Conservation (phyloP, 2,113 vertebrate species). For the Amphiprion ocellaris region DNA sequence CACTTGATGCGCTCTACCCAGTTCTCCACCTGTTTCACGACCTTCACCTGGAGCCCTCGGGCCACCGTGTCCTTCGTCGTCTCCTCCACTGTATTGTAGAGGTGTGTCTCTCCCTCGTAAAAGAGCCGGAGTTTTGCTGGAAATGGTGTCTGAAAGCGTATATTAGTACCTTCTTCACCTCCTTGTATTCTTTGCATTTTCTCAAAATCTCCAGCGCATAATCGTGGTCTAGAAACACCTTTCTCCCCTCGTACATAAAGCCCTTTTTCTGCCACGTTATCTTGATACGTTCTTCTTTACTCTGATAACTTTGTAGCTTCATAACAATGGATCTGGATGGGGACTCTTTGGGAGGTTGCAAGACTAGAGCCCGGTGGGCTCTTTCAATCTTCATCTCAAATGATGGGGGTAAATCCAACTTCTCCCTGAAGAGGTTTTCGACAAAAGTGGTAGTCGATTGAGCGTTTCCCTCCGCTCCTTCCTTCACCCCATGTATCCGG, state of each 20-base stretch:
- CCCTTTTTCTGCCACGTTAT: neutral
- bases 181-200: neutral
- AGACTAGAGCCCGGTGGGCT: neutral
- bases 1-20: neutral
- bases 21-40: neutral
- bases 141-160: neutral
- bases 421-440: neutral
- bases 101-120: neutral
- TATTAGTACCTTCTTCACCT: neutral
- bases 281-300: too few relatives aligned
- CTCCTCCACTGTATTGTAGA: neutral
- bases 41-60: neutral
- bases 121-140: neutral
- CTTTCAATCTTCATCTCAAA: neutral
- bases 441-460: too few relatives aligned
- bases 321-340: neutral
- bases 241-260: neutral
- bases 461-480: too few relatives aligned
- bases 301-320: neutral
- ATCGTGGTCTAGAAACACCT: constrained; percentile 6
- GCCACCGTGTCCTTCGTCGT: constrained; percentile 7
- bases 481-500: too few relatives aligned
- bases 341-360: neutral
- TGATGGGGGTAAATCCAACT: neutral
- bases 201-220: constrained; percentile 7